A percentile compares a stretch with the other conserved stretches of the same genome.
Evolutionary conservation across 2,113 vertebrate genomes (phyloP).

Genomic region (Carassius auratus): DNA sequence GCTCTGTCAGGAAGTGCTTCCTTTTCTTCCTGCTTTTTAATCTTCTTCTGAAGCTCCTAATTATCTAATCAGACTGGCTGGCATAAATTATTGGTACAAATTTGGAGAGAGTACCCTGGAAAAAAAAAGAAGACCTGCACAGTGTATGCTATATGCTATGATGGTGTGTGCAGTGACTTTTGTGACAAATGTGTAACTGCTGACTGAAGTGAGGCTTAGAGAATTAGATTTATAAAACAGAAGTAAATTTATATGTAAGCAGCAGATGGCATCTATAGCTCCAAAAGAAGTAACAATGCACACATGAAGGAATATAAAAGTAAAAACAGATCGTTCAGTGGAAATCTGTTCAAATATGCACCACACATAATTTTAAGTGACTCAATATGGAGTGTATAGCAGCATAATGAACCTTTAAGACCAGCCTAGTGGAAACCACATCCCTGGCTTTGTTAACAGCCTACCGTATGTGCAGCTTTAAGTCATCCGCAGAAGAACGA

Average conservation of each 20-base stretch:
- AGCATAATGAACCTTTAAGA: slow-evolving; percentile 42
- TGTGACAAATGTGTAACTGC: slow-evolving; percentile 16
- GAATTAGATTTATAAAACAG: neutral
- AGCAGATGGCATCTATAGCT: neutral
- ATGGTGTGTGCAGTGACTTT: neutral
- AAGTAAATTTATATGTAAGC: neutral
- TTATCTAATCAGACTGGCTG: neutral
- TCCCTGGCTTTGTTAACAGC: slow-evolving; percentile 39
- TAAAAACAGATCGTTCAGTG: slow-evolving; percentile 14
- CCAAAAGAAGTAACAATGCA: neutral
- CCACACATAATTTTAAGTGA: slow-evolving; percentile 28
- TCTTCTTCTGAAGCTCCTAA: neutral
- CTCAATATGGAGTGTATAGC: slow-evolving; percentile 32
- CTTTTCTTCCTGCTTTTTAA: slow-evolving; percentile 32
- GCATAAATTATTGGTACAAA: neutral
- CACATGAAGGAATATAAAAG: slow-evolving; percentile 7
- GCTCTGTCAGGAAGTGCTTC: slow-evolving; percentile 15
- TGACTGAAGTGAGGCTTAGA: neutral
- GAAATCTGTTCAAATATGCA: slow-evolving; percentile 29
- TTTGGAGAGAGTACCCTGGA: neutral
- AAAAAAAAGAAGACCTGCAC: neutral
- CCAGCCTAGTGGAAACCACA: slow-evolving; percentile 44
- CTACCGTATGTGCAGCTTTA: slow-evolving; percentile 33
- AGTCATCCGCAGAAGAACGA: neutral
- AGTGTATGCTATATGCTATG: neutral